Evolutionary conservation across 2,888 invertebrate species (phyloP).

Genomic region (Drosophila greeni): DNA sequence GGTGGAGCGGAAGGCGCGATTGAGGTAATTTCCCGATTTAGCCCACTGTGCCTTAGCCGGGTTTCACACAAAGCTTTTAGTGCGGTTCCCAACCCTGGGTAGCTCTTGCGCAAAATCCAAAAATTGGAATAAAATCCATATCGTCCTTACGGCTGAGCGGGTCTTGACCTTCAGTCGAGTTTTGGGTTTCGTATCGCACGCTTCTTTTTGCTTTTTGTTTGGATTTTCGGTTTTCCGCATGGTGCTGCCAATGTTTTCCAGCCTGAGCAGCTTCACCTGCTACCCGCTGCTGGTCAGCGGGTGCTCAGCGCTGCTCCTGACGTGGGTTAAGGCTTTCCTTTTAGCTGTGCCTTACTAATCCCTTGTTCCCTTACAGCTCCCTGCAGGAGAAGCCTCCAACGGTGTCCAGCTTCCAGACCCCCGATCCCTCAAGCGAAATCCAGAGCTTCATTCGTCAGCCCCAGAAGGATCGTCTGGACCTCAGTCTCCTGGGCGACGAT

Average conservation of each 20-base stretch:
- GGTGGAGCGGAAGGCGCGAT: conserved; percentile 62
- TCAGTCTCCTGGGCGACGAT: conserved; percentile 62
- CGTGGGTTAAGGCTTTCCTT: conserved; percentile 52
- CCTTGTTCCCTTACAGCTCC: conserved; percentile 56
- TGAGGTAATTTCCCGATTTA: conserved; percentile 58
- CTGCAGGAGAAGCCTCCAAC: conserved; percentile 74
- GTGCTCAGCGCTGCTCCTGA: conserved; percentile 70
- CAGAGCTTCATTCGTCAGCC: conserved; percentile 72
- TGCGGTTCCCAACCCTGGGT: conserved; percentile 21
- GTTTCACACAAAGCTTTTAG: conserved; percentile 16
- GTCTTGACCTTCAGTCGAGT: conserved; percentile 67
- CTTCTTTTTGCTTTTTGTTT: conserved; percentile 54
- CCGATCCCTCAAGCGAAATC: conserved; percentile 56
- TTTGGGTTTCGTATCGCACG: conserved; percentile 54
- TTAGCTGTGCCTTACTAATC: not conserved
- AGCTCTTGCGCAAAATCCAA: conserved; percentile 47
- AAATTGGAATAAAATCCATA: conserved; percentile 1
- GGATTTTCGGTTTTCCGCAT: conserved; percentile 52
- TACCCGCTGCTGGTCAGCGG: conserved; percentile 75
- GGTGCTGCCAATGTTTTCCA: conserved; percentile 72
- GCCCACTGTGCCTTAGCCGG: conserved; percentile 39
- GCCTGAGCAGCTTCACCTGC: conserved; percentile 75
- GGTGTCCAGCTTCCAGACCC: conserved; percentile 60
- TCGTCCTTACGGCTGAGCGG: conserved; percentile 2
- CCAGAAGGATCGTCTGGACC: conserved; percentile 54